Evolutionary conservation across 2,888 invertebrate genomes (phyloP).

Genomic region (Hirudinaria manillensis): DNA sequence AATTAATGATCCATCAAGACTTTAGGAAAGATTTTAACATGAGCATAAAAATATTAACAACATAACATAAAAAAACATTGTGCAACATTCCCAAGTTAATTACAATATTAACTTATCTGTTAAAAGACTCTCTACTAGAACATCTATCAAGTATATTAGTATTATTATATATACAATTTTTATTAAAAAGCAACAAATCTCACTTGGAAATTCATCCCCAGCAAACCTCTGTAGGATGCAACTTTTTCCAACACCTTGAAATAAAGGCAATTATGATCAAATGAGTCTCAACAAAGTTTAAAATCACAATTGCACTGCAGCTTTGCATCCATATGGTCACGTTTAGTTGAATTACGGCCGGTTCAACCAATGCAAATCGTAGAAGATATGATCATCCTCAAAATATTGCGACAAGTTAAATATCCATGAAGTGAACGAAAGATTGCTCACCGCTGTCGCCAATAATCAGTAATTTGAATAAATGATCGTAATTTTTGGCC

Average conservation of each 20-base stretch:
- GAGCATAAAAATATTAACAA: too few species aligned
- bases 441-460: constrained; percentile 85
- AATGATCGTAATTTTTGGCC: constrained; percentile 92
- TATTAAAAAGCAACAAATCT: constrained; percentile 45
- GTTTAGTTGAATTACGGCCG: too few species aligned
- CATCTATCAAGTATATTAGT: too few species aligned
- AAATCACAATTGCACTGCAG: not conserved
- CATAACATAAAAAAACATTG: too few species aligned
- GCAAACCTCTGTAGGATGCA: constrained; percentile 90
- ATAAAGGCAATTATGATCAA: not conserved
- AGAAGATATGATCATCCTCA: not conserved
- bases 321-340: too few species aligned
- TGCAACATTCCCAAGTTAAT: too few species aligned
- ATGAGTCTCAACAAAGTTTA: not conserved
- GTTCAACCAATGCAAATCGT: not conserved
- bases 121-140: too few species aligned
- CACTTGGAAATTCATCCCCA: constrained; percentile 95
- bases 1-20: too few species aligned
- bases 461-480: constrained; percentile 97
- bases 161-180: too few species aligned
- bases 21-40: too few species aligned
- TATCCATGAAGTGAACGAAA: not conserved
- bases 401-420: not conserved
- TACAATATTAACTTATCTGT: too few species aligned
- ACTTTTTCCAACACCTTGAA: constrained; percentile 93